Conservation (phyloP, 2,888 invertebrate species). For the Acleris laterana region DNA sequence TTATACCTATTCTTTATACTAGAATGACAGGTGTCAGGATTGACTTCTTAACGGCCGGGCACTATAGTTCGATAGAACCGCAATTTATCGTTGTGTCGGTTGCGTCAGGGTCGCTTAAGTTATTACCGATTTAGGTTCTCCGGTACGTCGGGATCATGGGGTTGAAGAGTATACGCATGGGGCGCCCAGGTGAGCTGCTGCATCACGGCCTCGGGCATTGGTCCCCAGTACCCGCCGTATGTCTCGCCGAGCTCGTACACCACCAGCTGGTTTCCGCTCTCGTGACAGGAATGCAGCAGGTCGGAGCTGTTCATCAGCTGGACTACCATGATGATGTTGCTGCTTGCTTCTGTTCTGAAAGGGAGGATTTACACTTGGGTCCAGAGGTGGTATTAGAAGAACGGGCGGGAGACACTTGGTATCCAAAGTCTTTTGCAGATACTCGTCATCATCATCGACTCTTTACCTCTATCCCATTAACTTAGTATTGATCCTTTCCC, state of each 20-base stretch:
- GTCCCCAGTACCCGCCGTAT: conserved; percentile 75
- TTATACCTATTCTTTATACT: too few relatives aligned
- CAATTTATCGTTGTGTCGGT: too few relatives aligned
- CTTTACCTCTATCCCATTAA: too few relatives aligned
- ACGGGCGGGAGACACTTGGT: too few relatives aligned
- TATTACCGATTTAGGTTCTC: background rate
- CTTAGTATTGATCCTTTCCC: too few relatives aligned
- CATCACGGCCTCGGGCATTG: conserved; percentile 56
- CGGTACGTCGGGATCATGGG: background rate
- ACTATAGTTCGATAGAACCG: too few relatives aligned
- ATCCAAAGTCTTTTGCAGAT: too few relatives aligned
- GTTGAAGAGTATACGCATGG: conserved; percentile 51
- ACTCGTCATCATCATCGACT: too few relatives aligned
- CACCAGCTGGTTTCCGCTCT: conserved; percentile 56
- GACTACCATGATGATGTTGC: conserved; percentile 68
- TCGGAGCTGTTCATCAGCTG: conserved; percentile 47
- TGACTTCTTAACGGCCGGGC: too few relatives aligned
- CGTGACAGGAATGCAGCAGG: conserved; percentile 50
- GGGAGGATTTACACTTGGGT: background rate
- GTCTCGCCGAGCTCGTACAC: conserved; percentile 72
- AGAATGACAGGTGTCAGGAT: too few relatives aligned
- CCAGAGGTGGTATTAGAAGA: too few relatives aligned
- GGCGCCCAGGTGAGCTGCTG: conserved; percentile 39
- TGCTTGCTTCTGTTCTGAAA: conserved; percentile 68
- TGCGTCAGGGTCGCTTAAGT: too few relatives aligned